These are phyloP conservation scores for Gallinago stenura DNA, from an alignment of 2,797 vertebrate species.

Conservation along the genomic window DNA sequence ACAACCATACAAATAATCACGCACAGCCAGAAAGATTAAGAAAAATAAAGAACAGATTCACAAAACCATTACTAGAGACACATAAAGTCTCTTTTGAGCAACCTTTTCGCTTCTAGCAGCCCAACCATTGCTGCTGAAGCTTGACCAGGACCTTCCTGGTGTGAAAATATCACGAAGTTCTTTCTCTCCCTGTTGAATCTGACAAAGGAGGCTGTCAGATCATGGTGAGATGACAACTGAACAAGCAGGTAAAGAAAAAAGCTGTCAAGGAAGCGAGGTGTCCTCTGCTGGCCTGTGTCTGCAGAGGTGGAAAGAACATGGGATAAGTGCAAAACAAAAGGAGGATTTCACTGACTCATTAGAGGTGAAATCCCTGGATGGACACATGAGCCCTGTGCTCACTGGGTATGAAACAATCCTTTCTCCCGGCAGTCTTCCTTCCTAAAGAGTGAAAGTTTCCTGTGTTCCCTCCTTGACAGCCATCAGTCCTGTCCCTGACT, in stretches of 20 bases:
- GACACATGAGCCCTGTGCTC: background rate
- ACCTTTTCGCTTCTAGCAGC: background rate
- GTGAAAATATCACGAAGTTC: background rate
- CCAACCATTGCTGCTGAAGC: background rate
- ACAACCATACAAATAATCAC: background rate
- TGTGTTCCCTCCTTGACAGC: conserved; percentile 34
- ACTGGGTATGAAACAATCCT: background rate
- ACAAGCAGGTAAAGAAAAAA: background rate
- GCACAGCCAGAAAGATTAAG: background rate
- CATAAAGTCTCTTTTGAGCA: background rate
- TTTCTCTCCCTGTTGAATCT: background rate
- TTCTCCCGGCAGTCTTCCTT: background rate
- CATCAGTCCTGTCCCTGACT: background rate
- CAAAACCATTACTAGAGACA: background rate
- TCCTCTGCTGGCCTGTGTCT: background rate
- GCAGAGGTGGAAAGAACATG: background rate
- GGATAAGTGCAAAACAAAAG: background rate
- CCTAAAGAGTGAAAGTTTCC: conserved; percentile 46
- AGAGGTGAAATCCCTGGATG: background rate
- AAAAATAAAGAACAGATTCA: background rate
- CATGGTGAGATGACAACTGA: background rate
- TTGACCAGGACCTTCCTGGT: background rate
- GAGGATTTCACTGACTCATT: background rate
- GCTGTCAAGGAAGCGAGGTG: background rate
- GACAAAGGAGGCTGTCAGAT: background rate